Base-by-base conservation (phyloP, 37 sponge, comb jelly and placozoan species). In the Bolinopsis microptera region DNA sequence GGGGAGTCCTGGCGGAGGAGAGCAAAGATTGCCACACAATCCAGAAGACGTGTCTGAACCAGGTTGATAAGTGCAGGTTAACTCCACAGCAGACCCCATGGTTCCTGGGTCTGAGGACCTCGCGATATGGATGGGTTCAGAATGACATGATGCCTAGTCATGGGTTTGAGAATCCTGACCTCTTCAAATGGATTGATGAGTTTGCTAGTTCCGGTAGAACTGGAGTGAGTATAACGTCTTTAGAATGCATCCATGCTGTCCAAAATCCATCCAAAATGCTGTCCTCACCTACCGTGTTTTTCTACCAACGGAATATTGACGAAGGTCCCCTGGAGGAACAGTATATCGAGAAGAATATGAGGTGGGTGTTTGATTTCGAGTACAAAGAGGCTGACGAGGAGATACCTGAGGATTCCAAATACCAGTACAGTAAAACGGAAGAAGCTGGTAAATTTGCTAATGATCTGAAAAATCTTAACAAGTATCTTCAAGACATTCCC, bases 351-450 rank as follows among this genome's bases (percentile, higher is more conserved):
- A 24, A 24, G 3, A 72, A 72, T 72, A 24, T 30, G 26, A 30
- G 75, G 75, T 72, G 75, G 75, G 25, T 72, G 13, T 72, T 72
- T 72, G 75, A 72, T 72, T 72, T 72, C 18, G 75, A 72, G 5
- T 72, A 72, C 75, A 72, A 30, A 48, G 61, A 48, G 61, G 9
- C 61, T 18, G 61, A 13, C 61, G 61, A 48, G 61, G 61, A 48
- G 61, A 13, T 48, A 18, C 61, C 61, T 18, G 61, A 48, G 13
- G 13, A 13, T 48, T 48, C 61, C 13, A 13, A 48, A 48, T 48
- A 18, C 13, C 61, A 48, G 61, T 48, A 48, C 61, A 48, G 9
- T 13, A 5, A 13, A 48, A 48, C 61, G 13, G 61, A 48, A 48
- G 61, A 48, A 48, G 61, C 61, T 48, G 61, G 13, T 5, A 48